A percentile compares a stretch with the other conserved stretches of the same genome.
phyloP scores from a whole-genome alignment of 2,113 vertebrate genomes.

The Chaenocephalus aceratus region DNA sequence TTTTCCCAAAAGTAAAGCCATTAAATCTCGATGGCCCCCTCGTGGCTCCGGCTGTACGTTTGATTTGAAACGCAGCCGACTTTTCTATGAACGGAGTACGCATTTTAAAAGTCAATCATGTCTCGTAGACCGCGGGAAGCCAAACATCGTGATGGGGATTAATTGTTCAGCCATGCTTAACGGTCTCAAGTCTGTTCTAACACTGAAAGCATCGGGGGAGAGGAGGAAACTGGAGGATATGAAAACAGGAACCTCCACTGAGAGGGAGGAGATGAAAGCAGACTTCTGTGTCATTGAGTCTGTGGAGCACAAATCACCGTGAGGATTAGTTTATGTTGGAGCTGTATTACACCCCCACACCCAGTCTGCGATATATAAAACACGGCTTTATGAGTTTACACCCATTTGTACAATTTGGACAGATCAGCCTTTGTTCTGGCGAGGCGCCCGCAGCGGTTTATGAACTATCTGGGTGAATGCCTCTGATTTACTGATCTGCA shows the following conservation, averaged over 20 bases:
- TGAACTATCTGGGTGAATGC: conserved; percentile 39
- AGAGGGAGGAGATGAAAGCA: conserved; percentile 56
- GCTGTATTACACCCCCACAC: conserved; percentile 36
- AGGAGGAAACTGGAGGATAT: conserved; percentile 53
- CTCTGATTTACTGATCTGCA: conserved; percentile 55
- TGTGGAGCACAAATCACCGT: conserved; percentile 66
- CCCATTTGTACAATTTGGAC: conserved; percentile 72
- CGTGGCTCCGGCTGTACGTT: too few relatives aligned
- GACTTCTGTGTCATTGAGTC: conserved; percentile 66
- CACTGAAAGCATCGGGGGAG: conserved; percentile 29
- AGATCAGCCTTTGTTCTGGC: conserved; percentile 63
- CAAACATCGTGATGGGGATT: too few relatives aligned
- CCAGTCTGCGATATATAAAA: conserved; percentile 57
- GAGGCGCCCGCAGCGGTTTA: conserved; percentile 48
- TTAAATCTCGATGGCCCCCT: too few relatives aligned
- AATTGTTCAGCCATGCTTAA: neutral
- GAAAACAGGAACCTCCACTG: conserved; percentile 55
- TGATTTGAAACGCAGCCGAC: too few relatives aligned
- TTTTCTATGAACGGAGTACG: too few relatives aligned
- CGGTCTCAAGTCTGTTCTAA: too few relatives aligned
- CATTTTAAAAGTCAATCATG: too few relatives aligned
- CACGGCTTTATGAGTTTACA: conserved; percentile 73
- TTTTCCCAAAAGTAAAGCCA: too few relatives aligned
- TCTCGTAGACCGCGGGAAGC: too few relatives aligned
- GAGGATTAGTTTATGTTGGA: conserved; percentile 79